Conservation (phyloP, 2,113 vertebrate species). For the Orcinus orca region DNA sequence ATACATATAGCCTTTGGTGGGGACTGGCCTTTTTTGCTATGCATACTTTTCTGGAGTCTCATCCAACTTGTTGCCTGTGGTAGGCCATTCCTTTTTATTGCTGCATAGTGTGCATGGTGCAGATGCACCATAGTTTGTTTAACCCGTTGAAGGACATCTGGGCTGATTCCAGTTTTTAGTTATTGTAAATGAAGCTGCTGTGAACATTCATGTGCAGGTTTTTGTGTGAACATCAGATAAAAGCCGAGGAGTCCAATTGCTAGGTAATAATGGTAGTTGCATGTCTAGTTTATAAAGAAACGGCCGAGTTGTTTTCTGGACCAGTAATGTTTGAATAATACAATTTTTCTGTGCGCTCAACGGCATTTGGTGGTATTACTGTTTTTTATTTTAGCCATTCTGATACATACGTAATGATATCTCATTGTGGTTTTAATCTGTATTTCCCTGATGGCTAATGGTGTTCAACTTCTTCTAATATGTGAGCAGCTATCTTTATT, state of each 20-base stretch:
- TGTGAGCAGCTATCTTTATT: background rate
- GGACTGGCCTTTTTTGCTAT: background rate
- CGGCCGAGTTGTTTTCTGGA: background rate
- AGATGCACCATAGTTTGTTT: too few relatives aligned
- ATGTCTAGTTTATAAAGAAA: background rate
- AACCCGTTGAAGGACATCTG: background rate
- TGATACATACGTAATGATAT: background rate
- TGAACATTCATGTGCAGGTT: background rate
- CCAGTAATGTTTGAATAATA: background rate
- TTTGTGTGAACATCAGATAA: background rate
- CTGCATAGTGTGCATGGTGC: background rate
- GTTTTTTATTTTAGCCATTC: background rate
- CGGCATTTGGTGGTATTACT: background rate
- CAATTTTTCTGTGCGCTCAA: background rate
- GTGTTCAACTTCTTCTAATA: background rate
- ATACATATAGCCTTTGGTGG: background rate
- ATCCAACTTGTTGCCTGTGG: rapidly evolving
- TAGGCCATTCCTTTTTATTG: background rate
- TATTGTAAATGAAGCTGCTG: background rate
- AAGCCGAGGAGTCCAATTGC: background rate
- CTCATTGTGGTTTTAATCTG: background rate
- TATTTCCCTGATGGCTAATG: background rate
- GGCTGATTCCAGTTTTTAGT: conserved; percentile 1
- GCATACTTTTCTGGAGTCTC: background rate
- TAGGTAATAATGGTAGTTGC: background rate